Base-by-base conservation (phyloP, 2,888 invertebrate genomes). In the Anthrax anthrax region DNA sequence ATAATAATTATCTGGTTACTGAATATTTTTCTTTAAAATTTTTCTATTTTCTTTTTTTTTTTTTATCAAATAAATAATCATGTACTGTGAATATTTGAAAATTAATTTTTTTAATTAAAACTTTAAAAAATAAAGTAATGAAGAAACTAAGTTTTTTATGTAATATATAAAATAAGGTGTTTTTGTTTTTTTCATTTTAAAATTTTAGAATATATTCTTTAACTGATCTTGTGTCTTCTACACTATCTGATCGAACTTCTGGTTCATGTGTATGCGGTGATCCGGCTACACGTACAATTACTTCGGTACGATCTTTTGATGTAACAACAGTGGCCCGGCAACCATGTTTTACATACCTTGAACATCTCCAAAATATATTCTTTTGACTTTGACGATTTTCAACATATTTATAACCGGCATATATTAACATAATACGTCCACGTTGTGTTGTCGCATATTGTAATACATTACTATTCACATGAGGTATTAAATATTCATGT, bases 361-460 rank as follows among this genome's bases (percentile, higher is more conserved):
- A 64, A 50, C 69, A 69, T 4, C 69, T 60, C 68, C 68, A 69
- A 52, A 69, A 69, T 40, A 65, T 62, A 45, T 69, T 67, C 47
- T 67, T 68, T 32, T 61, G 58, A 39, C 67, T 67, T 52, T 68
- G 67, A 1, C 67, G 61, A 54, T 69, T 69, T 32, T 67, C 65
- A 9, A 69, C 68, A 50, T 67, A 69, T 42, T 65, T 59, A 52
- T 67, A 68, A 1, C 68, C 68, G 42, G 63, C 63, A 52, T 67
- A 67, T 18, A 67, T 60, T 39, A 69, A 53, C 68, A 69, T 69
- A 1, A 63, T 60, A 4, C 68, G 60, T 3, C 68, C 68, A 0
- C 68, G 59, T 50, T 69, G 68, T 2, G 68, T 69, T 43, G 66
- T 67, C 19, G 68, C 59, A 52, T 65, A 68, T 49, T 64, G 65